Evolutionary conservation across 2,797 vertebrate species (phyloP).

Genomic region (Gymnothorax reevesii): DNA sequence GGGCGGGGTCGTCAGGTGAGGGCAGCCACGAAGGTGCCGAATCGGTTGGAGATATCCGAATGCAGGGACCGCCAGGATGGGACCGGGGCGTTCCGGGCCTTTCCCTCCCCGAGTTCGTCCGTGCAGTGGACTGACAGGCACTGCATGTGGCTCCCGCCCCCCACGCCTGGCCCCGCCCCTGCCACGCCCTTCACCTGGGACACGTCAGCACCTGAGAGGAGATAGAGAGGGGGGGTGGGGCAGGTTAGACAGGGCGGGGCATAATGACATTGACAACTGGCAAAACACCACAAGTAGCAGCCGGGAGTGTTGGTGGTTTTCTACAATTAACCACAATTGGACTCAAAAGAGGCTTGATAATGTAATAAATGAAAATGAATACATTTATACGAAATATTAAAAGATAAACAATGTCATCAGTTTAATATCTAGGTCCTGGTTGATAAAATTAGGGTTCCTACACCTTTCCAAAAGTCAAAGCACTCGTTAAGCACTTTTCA

Average conservation of each 20-base stretch:
- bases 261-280: not conserved
- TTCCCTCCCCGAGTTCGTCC: conserved; percentile 89
- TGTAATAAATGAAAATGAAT: too few species aligned
- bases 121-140: conserved; percentile 98
- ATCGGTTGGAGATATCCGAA: conserved; percentile 97
- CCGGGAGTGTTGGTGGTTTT: too few species aligned
- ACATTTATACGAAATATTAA: too few species aligned
- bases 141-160: conserved; percentile 89
- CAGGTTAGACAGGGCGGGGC: not conserved
- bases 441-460: too few species aligned
- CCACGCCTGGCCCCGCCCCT: conserved; percentile 54
- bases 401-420: too few species aligned
- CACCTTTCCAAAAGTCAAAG: too few species aligned
- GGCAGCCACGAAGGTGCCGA: conserved; percentile 96
- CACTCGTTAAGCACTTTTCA: too few species aligned
- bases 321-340: not conserved
- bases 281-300: not conserved
- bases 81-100: conserved; percentile 87
- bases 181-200: conserved; percentile 79
- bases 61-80: conserved; percentile 96
- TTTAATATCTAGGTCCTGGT: too few species aligned
- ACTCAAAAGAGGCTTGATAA: too few species aligned
- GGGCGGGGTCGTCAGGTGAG: conserved; percentile 86
- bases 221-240: not conserved
- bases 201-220: conserved; percentile 82